These are phyloP conservation scores for Microcebus jonahi DNA, from an alignment of 2,113 vertebrate genomes.

Conservation along the genomic window DNA sequence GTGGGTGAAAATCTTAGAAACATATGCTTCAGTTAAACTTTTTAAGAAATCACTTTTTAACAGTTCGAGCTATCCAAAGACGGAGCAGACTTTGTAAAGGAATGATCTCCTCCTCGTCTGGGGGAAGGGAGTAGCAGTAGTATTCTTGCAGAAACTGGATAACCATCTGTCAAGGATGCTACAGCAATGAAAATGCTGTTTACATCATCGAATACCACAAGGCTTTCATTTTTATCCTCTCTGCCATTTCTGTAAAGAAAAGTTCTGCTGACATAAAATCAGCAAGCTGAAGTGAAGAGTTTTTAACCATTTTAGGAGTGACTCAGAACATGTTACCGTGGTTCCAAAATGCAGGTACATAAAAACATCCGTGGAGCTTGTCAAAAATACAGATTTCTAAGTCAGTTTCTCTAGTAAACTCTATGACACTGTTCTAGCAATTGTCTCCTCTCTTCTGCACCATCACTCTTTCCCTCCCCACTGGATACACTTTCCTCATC, in stretches of 20 bases:
- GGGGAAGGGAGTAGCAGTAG: neutral
- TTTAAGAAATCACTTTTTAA: conserved; percentile 46
- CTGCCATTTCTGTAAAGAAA: conserved; percentile 55
- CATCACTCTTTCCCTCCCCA: neutral
- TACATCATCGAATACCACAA: conserved; percentile 50
- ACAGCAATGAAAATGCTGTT: conserved; percentile 55
- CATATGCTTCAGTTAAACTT: conserved; percentile 57
- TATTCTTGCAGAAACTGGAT: conserved; percentile 54
- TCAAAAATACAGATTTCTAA: neutral
- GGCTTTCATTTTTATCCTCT: conserved; percentile 68
- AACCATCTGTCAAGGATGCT: conserved; percentile 69
- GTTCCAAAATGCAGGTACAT: conserved; percentile 6
- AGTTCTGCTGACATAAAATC: conserved; percentile 62
- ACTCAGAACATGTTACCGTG: conserved; percentile 32
- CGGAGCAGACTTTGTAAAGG: neutral
- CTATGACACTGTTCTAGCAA: neutral
- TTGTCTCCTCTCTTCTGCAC: neutral
- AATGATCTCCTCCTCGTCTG: neutral
- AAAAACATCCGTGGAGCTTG: neutral
- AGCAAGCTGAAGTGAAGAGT: conserved; percentile 17
- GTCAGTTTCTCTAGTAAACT: neutral
- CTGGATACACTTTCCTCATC: neutral
- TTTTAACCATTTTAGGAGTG: conserved; percentile 36
- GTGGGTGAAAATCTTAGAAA: conserved; percentile 24
- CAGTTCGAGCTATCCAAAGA: conserved; percentile 48